These are phyloP conservation scores for Myzus persicae DNA, from an alignment of 1,140 invertebrate species.

Conservation along the genomic window DNA sequence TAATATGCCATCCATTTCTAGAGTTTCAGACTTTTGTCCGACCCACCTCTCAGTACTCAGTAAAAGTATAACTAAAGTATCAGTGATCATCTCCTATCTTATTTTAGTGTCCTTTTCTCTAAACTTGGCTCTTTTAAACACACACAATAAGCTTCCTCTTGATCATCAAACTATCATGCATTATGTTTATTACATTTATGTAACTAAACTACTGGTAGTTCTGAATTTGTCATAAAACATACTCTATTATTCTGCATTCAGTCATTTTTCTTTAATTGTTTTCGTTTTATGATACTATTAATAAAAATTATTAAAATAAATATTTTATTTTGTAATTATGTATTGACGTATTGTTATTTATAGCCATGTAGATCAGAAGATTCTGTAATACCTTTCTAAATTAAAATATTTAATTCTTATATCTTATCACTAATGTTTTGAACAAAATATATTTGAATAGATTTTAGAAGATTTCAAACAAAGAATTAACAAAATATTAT, in stretches of 20 bases:
- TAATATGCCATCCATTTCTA: not conserved
- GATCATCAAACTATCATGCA: not conserved
- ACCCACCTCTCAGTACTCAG: not conserved
- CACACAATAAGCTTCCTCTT: not conserved
- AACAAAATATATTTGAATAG: too few species aligned
- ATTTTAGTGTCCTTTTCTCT: not conserved
- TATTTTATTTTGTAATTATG: not conserved
- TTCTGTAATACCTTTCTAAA: too few species aligned
- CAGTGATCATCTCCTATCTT: not conserved
- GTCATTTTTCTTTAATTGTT: not conserved
- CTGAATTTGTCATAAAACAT: not conserved
- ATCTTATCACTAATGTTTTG: too few species aligned
- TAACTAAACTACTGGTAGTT: not conserved
- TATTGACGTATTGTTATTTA: not conserved
- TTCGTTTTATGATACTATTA: not conserved
- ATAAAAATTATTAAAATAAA: too few species aligned
- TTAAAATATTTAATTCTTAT: not conserved
- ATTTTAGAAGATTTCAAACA: not conserved
- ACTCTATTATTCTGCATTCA: not conserved
- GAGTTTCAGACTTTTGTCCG: not conserved
- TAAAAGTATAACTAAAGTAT: not conserved
- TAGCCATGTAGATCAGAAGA: not conserved
- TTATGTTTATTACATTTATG: not conserved
- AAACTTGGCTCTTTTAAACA: not conserved
- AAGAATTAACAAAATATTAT: not conserved